Conservation (phyloP, 2,113 vertebrate species). For the Alectura lathami region DNA sequence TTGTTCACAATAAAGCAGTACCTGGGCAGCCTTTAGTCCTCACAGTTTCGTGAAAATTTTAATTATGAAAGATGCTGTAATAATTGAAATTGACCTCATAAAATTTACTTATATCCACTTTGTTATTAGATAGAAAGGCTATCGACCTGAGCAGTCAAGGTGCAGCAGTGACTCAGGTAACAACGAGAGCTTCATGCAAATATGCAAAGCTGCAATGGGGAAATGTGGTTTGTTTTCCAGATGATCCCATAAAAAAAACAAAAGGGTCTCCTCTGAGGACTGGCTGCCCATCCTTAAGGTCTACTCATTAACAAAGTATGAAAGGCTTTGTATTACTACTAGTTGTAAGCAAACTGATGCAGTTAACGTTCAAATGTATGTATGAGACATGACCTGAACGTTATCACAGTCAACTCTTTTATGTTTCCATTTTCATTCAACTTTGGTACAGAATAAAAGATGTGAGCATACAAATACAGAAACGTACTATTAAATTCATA, state of each 20-base stretch:
- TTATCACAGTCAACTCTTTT: neutral
- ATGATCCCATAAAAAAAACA: neutral
- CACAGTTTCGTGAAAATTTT: neutral
- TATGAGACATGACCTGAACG: neutral
- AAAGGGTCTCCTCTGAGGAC: neutral
- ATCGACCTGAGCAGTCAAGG: neutral
- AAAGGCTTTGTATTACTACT: neutral
- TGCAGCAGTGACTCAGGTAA: neutral
- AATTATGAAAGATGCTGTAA: neutral
- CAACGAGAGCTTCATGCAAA: neutral
- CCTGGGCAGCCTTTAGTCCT: neutral
- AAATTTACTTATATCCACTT: neutral
- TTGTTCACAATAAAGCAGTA: neutral
- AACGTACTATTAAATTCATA: neutral
- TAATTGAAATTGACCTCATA: neutral
- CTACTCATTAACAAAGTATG: neutral
- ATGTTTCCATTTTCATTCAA: conserved; percentile 41
- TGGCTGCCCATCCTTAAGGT: neutral
- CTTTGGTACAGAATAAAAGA: conserved; percentile 30
- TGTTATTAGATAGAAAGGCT: neutral
- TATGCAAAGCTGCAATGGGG: neutral
- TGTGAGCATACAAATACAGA: neutral
- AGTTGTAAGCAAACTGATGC: neutral
- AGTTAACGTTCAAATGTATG: neutral
- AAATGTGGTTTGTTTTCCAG: neutral